Evolutionary conservation across 1,140 invertebrate genomes (phyloP).

Genomic region (Polypedilum vanderplanki): DNA sequence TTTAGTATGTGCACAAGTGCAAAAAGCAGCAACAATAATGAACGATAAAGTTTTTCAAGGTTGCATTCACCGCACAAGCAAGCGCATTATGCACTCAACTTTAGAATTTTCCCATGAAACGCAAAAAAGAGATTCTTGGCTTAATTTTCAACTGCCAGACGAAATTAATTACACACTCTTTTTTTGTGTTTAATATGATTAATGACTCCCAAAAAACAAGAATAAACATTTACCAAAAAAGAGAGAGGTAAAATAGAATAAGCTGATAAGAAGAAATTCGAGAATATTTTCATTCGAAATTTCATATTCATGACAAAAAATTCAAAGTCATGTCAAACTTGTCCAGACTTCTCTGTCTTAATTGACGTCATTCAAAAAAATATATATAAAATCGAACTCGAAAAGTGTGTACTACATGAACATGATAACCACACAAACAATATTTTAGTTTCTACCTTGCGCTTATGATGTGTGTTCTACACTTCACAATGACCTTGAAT

Average conservation of each 20-base stretch:
- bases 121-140: too few species aligned
- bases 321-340: neutral
- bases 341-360: neutral
- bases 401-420: conserved; percentile 4
- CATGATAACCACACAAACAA: conserved; percentile 5
- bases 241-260: too few species aligned
- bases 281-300: too few species aligned
- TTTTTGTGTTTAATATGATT: conserved; percentile 12
- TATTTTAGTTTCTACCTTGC: neutral
- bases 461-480: conserved; percentile 1
- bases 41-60: neutral
- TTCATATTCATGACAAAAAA: neutral
- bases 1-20: too few species aligned
- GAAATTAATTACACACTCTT: conserved; percentile 10
- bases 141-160: conserved; percentile 2
- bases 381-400: neutral
- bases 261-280: too few species aligned
- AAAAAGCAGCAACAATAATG: too few species aligned
- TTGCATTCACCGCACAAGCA: conserved; percentile 2
- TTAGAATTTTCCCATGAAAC: neutral
- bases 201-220: neutral
- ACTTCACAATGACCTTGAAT: neutral
- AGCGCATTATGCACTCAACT: neutral
- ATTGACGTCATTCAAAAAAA: neutral
- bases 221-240: too few species aligned